These are phyloP conservation scores for Pristionchus arcanus DNA, from an alignment of 2,888 invertebrate species.

Conservation along the genomic window DNA sequence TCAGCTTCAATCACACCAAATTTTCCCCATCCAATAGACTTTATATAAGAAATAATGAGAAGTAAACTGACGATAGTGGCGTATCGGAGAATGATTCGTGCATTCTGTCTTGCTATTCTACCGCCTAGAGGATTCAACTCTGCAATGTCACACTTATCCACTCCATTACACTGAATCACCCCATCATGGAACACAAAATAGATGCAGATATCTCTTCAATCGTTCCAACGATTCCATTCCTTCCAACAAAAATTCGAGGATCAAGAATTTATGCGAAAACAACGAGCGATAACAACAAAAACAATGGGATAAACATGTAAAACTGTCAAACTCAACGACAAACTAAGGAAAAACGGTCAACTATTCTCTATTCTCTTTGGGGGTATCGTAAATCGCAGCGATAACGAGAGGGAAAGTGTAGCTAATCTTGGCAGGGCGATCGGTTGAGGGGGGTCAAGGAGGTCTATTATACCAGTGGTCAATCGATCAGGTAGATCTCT, in stretches of 20 bases:
- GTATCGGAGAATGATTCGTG: constrained; percentile 48
- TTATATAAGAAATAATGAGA: no score
- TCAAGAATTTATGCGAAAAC: constrained; percentile 7
- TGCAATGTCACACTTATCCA: not conserved
- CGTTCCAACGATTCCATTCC: not conserved
- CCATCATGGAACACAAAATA: not conserved
- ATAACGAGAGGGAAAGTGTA: not conserved
- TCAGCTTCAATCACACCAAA: not conserved
- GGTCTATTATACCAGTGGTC: not conserved
- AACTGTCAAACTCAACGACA: constrained; percentile 2
- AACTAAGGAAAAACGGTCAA: not conserved
- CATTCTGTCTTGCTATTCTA: constrained; percentile 13
- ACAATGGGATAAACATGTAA: not conserved
- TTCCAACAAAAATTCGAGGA: not conserved
- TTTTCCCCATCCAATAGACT: not conserved
- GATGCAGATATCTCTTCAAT: constrained; percentile 10
- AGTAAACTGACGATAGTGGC: constrained; percentile 41
- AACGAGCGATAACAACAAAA: not conserved
- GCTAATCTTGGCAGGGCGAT: constrained; percentile 21
- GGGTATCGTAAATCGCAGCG: not conserved
- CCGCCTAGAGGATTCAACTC: not conserved
- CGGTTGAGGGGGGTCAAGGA: not conserved
- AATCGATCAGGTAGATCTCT: not conserved
- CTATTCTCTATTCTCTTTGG: not conserved
- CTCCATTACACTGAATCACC: not conserved